Base-by-base conservation (phyloP, 2,888 invertebrate genomes). In the Thereva nobilitata region DNA sequence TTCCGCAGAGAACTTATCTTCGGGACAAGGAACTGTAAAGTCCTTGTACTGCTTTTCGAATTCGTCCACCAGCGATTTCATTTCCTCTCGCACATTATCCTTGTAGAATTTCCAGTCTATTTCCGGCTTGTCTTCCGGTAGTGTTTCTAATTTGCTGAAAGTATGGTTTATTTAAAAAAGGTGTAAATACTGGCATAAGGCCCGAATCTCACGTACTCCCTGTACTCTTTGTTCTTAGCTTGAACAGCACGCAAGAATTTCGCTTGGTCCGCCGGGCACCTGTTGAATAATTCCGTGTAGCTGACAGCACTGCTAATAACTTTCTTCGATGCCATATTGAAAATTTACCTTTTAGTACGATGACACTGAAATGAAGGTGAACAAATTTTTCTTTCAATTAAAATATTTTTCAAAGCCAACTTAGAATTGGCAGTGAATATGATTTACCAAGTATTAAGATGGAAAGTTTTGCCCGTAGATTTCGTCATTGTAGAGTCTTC, bases 21-120 rank as follows among this genome's bases (percentile, higher is more conserved):
- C 82, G 0, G 94, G 95, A 78, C 88, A 93, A 0, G 93, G 90
- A 59, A 95, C 83, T 70, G 85, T 85, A 72, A 93, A 72, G 0
- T 87, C 82, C 57, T 86, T 86, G 72, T 93, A 96, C 72, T 90
- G 87, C 75, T 91, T 90, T 78, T 94, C 88, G 80, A 94, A 95
- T 55, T 85, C 86, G 42, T 92, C 91, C 0, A 95, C 94, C 86
- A 96, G 86, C 41, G 88, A 88, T 66, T 92, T 82, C 64, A 88
- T 81, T 0, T 90, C 85, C 23, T 93, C 82, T 1, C 84, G 81
- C 50, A 85, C 84, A 45, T 84, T 82, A 44, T 84, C 80, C 77
- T 89, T 91, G 83, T 96, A 96, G 63, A 81, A 79, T 0, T 85
- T 79, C 91, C 95, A 96, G 80, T 96, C 89, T 72, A 96, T 89